Base-by-base conservation (phyloP, 2,113 vertebrate genomes). In the Neolamprologus sp. region DNA sequence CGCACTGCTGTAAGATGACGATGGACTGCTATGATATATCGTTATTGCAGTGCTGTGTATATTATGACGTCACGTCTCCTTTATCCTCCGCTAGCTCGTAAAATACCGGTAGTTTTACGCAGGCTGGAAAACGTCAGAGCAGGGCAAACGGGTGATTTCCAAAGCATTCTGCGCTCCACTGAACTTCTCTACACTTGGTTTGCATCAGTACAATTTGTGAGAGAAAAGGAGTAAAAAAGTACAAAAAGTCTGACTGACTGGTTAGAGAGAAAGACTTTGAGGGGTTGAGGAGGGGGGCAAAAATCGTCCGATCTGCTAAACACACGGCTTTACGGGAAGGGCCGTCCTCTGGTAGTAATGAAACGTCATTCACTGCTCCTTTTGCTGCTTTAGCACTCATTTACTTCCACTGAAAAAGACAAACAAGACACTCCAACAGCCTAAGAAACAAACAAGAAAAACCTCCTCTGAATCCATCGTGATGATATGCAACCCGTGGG, bases 201-300 rank as follows among this genome's bases (percentile, higher is more conserved):
- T 88, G 75, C 75, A 42, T 89, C 55, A 35, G 78, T 28, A 84
- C 60, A 57, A 85, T 84, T 73, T 82, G 87, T 79, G 90, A 88
- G 90, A 87, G 51, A 87, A 78, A n/a, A 87, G 92, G 89, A 95
- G 92, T 95, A 95, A 95, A 96, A 87, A 96, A 95, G 93, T 96
- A 94, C 91, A 95, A 95, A 95, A 95, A 94, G 88, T 82, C 55
- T 71, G 90, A 92, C 91, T 89, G 85, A 90, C 84, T 78, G 84
- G 78, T 88, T 63, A 81, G 84, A 89, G 92, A 86, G 60, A 80
- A 87, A 87, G 82, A 87, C 81, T 89, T 90, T 13, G 63, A 79
- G 47, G 71, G 57, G 9, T 26, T 6, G 6, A 82, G 75, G 47
- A 40, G 71, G 88, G 54, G 6, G 16, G 8, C 9, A 49, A 78